Evolutionary conservation across 2,113 vertebrate species (phyloP).

Genomic region (Chauna torquata): DNA sequence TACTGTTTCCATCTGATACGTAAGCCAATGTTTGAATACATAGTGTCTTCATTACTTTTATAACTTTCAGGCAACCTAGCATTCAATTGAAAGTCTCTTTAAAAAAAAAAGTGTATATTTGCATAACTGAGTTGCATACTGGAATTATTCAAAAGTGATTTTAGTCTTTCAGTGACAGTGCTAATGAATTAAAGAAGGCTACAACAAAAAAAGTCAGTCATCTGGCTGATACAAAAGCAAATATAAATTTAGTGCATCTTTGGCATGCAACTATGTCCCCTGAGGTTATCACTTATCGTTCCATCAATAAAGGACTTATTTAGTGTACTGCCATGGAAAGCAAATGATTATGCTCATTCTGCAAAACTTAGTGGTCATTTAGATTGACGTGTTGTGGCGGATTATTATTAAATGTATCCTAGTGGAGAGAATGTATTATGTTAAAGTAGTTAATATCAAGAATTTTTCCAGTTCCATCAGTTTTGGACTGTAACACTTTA

Average conservation of each 20-base stretch:
- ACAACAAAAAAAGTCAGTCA: neutral
- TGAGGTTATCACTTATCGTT: neutral
- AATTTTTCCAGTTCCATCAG: neutral
- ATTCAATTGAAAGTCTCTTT: neutral
- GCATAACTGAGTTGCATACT: neutral
- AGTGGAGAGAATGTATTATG: neutral
- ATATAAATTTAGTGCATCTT: neutral
- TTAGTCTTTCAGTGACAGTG: neutral
- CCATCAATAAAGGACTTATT: neutral
- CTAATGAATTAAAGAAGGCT: neutral
- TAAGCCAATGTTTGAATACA: neutral
- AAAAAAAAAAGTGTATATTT: neutral
- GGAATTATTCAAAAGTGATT: neutral
- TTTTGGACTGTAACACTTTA: neutral
- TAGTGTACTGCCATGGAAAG: neutral
- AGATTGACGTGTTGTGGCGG: neutral
- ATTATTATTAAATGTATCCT: neutral
- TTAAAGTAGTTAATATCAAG: neutral
- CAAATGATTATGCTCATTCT: neutral
- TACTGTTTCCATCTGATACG: neutral
- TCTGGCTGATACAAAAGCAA: neutral
- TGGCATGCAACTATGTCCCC: neutral
- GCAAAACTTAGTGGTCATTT: neutral
- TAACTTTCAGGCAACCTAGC: neutral
- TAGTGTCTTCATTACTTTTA: neutral